Evolutionary conservation across 2,113 vertebrate species (phyloP).

Genomic region (Prunella fulvescens): DNA sequence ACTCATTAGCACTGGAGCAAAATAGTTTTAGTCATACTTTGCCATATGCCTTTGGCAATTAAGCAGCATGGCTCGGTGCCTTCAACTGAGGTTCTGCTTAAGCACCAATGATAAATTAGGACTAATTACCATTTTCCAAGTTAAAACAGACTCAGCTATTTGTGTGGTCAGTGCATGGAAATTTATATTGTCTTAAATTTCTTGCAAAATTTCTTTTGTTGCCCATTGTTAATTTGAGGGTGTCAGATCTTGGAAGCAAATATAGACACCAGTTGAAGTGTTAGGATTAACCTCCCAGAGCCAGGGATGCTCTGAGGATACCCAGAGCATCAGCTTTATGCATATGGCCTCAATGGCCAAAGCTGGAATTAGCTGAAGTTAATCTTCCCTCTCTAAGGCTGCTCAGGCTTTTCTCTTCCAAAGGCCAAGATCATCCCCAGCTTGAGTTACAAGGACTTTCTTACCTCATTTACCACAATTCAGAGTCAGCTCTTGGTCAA

Average conservation of each 20-base stretch:
- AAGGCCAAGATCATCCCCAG: neutral
- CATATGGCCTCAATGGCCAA: neutral
- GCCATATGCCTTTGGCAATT: slow-evolving; percentile 10
- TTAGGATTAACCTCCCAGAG: neutral
- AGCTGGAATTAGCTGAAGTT: neutral
- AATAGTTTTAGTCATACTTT: slow-evolving; percentile 16
- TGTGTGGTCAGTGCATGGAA: neutral
- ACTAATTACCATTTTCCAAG: neutral
- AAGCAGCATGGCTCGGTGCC: neutral
- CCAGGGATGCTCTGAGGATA: neutral
- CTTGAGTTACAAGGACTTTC: neutral
- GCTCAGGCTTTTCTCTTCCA: neutral
- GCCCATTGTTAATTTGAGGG: neutral
- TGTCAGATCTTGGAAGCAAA: neutral
- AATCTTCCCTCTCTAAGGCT: neutral
- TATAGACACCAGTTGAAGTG: neutral
- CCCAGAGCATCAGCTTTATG: neutral
- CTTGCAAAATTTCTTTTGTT: neutral
- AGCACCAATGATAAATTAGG: neutral
- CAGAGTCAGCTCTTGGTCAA: slow-evolving; percentile 9
- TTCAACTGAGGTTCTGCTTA: neutral
- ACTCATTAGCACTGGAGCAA: neutral
- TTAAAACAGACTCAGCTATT: neutral
- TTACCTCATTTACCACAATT: neutral
- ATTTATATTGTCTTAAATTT: neutral